A percentile compares a stretch with the other conserved stretches of the same genome.
Conservation (phyloP, 2,888 invertebrate genomes). For the Oligia fasciuncula region DNA sequence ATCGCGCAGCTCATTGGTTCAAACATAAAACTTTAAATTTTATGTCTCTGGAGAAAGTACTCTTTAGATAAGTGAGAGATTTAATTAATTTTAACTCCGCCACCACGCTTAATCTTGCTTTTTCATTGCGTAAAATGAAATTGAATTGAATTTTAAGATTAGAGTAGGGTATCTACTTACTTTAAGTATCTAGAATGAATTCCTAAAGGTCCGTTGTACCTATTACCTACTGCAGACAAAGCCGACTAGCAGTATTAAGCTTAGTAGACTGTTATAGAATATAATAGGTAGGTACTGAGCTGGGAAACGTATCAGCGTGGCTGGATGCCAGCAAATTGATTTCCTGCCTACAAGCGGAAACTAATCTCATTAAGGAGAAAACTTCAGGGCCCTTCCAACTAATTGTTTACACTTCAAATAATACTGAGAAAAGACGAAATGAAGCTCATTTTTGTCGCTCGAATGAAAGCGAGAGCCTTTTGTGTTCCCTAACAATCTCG, state of each 20-base stretch:
- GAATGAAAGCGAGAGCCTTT: conserved; percentile 60
- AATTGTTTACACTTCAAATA: conserved; percentile 64
- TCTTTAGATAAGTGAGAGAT: conserved; percentile 75
- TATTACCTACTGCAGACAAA: conserved; percentile 16
- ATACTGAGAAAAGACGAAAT: conserved; percentile 58
- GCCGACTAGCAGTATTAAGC: conserved; percentile 35
- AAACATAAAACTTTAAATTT: conserved; percentile 55
- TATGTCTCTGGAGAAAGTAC: conserved; percentile 69
- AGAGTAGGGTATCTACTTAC: not conserved
- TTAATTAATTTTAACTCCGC: conserved; percentile 79
- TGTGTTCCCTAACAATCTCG: conserved; percentile 71
- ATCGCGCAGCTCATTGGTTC: conserved; percentile 42
- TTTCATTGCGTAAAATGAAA: conserved; percentile 51
- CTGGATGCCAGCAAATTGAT: conserved; percentile 79
- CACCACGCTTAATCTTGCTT: conserved; percentile 67
- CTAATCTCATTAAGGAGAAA: conserved; percentile 71
- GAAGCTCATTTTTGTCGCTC: conserved; percentile 63
- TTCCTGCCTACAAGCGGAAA: conserved; percentile 73
- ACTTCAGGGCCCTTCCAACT: conserved; percentile 59
- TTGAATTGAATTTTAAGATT: conserved; percentile 46
- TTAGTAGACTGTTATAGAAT: conserved; percentile 32
- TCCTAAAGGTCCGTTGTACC: not conserved
- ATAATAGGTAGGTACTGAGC: conserved; percentile 23
- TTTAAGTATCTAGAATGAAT: not conserved
- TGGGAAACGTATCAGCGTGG: conserved; percentile 58